A percentile compares a stretch with the other conserved stretches of the same genome.
These are phyloP conservation scores for Caenorhabditis sp. DNA, from an alignment of 2,888 invertebrate genomes.

Conservation along the genomic window DNA sequence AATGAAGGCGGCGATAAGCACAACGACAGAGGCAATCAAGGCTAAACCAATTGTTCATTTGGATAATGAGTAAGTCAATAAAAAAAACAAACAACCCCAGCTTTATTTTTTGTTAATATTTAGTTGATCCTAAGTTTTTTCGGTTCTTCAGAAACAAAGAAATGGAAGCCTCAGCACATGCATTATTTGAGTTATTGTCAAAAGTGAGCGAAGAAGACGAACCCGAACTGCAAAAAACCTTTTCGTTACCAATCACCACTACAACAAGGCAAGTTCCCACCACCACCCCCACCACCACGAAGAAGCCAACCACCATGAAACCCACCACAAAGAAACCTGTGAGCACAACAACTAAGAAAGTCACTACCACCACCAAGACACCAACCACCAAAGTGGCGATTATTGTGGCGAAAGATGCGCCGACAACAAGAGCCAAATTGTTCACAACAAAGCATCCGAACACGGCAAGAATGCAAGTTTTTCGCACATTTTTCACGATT, in stretches of 20 bases:
- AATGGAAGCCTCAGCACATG: conserved; percentile 58
- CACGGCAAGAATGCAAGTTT: conserved; percentile 42
- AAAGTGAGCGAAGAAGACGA: conserved; percentile 33
- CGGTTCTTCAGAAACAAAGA: conserved; percentile 41
- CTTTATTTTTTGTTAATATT: not conserved
- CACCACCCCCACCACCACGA: too few relatives aligned
- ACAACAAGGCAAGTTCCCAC: conserved; percentile 6
- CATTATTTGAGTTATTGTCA: conserved; percentile 54
- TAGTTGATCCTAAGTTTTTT: conserved; percentile 1
- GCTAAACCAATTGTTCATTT: conserved; percentile 25
- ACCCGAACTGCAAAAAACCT: conserved; percentile 14
- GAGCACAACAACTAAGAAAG: conserved; percentile 20
- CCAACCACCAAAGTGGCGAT: conserved; percentile 30
- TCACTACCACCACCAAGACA: conserved; percentile 23
- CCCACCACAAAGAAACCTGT: conserved; percentile 11
- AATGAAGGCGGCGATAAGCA: conserved; percentile 23
- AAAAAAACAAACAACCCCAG: too few relatives aligned
- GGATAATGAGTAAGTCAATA: conserved; percentile 16
- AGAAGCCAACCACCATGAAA: conserved; percentile 7
- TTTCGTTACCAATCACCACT: conserved; percentile 18
- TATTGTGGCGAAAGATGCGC: conserved; percentile 36
- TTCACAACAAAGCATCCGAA: conserved; percentile 36
- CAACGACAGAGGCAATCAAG: not conserved
- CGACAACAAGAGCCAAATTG: conserved; percentile 20
- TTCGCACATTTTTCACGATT: not conserved